Conservation (phyloP, 2,888 invertebrate genomes). For the Eristalis arbustorum region DNA sequence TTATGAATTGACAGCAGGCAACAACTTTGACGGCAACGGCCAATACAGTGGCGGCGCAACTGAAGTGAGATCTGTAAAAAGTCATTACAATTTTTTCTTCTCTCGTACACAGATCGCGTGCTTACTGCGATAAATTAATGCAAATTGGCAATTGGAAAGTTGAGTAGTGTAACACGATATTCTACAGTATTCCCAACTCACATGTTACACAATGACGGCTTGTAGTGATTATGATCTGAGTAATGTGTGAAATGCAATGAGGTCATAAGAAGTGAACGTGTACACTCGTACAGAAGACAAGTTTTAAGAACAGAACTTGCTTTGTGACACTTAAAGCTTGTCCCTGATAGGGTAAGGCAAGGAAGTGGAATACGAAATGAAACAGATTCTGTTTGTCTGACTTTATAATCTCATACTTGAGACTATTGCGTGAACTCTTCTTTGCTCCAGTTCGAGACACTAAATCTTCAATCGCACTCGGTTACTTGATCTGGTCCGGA, state of each 20-base stretch:
- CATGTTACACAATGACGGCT: conserved; percentile 19
- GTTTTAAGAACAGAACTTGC: background rate
- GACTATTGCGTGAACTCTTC: too few species aligned
- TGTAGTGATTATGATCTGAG: conserved; percentile 28
- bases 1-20: conserved; percentile 14
- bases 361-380: too few species aligned
- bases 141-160: background rate
- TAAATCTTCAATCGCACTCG: too few species aligned
- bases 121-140: background rate
- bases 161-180: conserved; percentile 37
- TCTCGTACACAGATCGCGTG: background rate
- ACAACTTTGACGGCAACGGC: conserved; percentile 7
- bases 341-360: background rate
- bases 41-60: background rate
- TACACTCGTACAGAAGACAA: background rate
- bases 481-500: too few species aligned
- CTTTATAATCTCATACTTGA: too few species aligned
- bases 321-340: background rate
- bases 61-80: background rate
- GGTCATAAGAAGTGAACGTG: conserved; percentile 21
- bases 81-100: background rate
- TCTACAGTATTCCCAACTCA: conserved; percentile 30
- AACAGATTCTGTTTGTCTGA: too few species aligned
- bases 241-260: conserved; percentile 27
- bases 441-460: too few species aligned